phyloP scores from a whole-genome alignment of 2,888 invertebrate genomes.

The Zygothrica quintamaculata region DNA sequence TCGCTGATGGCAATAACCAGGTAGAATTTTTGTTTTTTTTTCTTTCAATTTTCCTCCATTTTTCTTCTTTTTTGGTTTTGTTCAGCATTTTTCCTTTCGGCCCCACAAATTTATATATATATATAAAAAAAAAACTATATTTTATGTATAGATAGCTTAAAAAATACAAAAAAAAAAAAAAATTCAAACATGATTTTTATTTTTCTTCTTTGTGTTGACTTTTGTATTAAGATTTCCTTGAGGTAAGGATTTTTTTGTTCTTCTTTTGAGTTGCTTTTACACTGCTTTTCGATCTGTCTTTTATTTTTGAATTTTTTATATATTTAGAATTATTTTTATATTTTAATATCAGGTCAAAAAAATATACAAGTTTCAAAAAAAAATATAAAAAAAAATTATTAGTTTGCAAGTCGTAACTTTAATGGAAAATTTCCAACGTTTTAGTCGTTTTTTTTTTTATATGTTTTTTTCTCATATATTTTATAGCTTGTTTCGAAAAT shows the following conservation, averaged over 20 bases:
- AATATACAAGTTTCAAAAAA: slow-evolving; percentile 1
- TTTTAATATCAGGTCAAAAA: slow-evolving; percentile 5
- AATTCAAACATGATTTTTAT: slow-evolving; percentile 7
- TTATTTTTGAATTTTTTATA: slow-evolving; percentile 1
- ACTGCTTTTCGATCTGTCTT: slow-evolving; percentile 23
- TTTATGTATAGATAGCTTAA: too few species aligned
- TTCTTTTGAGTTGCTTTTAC: slow-evolving; percentile 9
- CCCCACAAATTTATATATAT: too few species aligned
- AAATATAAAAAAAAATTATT: slow-evolving; percentile 2
- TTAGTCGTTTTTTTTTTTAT: neutral
- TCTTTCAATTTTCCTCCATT: too few species aligned
- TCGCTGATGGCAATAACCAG: slow-evolving; percentile 93
- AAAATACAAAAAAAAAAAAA: slow-evolving; percentile 22
- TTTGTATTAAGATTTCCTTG: slow-evolving; percentile 10
- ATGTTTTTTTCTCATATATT: slow-evolving; percentile 16
- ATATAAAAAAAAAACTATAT: too few species aligned
- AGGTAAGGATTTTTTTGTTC: slow-evolving; percentile 33
- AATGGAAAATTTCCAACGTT: slow-evolving; percentile 5
- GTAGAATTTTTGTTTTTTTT: slow-evolving; percentile 54
- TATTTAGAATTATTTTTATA: slow-evolving; percentile 6
- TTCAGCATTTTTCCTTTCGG: slow-evolving; percentile 57
- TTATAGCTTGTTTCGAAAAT: slow-evolving; percentile 10
- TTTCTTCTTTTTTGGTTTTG: slow-evolving; percentile 19
- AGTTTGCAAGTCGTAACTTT: neutral
- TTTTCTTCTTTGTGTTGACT: slow-evolving; percentile 12